Conservation (phyloP, 2,113 vertebrate genomes). For the Sorex araneus region DNA sequence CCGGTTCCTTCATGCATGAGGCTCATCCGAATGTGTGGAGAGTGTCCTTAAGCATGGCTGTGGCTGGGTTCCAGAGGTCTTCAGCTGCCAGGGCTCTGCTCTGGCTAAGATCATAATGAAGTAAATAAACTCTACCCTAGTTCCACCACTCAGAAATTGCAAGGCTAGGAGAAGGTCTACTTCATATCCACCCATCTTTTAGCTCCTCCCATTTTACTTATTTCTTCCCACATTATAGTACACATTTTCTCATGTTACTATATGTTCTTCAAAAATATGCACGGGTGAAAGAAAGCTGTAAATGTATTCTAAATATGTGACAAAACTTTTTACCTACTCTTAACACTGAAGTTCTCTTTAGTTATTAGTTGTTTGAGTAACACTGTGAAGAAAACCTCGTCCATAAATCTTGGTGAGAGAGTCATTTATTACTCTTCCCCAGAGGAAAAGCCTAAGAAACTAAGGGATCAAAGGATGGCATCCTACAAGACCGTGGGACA, state of each 20-base stretch:
- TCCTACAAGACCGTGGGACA: neutral
- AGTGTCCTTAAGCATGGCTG: too few relatives aligned
- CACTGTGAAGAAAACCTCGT: slow-evolving; percentile 22
- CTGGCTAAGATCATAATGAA: neutral
- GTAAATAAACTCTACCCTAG: slow-evolving; percentile 3
- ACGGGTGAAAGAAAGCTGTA: neutral
- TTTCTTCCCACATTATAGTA: neutral
- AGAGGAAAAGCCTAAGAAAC: neutral
- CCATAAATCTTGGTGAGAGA: slow-evolving; percentile 53
- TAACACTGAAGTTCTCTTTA: neutral
- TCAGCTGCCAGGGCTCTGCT: too few relatives aligned
- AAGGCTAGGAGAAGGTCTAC: neutral
- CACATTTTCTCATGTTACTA: neutral
- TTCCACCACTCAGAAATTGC: neutral
- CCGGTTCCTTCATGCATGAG: too few relatives aligned
- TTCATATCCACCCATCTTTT: neutral
- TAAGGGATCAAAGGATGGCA: neutral
- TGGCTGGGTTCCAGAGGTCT: too few relatives aligned
- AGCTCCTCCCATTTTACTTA: neutral
- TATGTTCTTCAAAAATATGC: neutral
- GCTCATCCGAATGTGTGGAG: too few relatives aligned
- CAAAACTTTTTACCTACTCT: slow-evolving; percentile 31
- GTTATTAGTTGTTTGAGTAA: slow-evolving; percentile 29
- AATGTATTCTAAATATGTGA: neutral
- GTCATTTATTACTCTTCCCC: slow-evolving; percentile 45